Percentiles rank a stretch among this genome's conserved stretches.
phyloP scores from a whole-genome alignment of 2,797 vertebrate genomes.

The Ispidina lecontei region DNA sequence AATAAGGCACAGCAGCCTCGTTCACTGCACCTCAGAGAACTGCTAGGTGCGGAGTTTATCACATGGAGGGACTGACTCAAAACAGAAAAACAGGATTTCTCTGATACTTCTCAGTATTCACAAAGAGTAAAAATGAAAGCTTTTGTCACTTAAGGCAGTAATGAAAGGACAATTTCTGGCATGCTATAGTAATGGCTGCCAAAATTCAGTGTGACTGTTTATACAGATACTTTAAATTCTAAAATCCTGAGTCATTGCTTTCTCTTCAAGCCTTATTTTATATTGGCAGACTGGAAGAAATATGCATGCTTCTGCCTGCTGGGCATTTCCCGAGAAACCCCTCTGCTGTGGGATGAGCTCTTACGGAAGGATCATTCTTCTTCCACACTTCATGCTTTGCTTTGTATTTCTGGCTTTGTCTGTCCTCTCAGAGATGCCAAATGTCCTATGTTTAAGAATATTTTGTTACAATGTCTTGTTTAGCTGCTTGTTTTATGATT shows the following conservation, averaged over 20 bases:
- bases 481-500: neutral
- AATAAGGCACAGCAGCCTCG: accelerated
- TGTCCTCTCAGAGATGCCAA: neutral
- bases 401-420: neutral
- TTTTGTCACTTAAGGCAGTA: neutral
- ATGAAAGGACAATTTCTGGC: neutral
- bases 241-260: neutral
- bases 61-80: neutral
- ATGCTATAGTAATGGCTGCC: neutral
- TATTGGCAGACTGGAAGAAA: neutral
- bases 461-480: neutral
- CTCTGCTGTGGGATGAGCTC: neutral
- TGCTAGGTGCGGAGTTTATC: accelerated
- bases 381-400: neutral
- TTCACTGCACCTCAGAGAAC: accelerated
- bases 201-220: neutral
- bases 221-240: neutral
- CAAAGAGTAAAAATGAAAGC: neutral
- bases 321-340: neutral
- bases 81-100: neutral
- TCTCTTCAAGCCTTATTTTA: neutral
- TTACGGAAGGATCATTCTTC: neutral
- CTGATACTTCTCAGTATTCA: neutral
- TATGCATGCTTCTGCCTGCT: neutral
- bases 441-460: neutral